These are phyloP conservation scores for Ictalurus punctatus DNA, from an alignment of 2,113 vertebrate genomes.

Conservation along the genomic window DNA sequence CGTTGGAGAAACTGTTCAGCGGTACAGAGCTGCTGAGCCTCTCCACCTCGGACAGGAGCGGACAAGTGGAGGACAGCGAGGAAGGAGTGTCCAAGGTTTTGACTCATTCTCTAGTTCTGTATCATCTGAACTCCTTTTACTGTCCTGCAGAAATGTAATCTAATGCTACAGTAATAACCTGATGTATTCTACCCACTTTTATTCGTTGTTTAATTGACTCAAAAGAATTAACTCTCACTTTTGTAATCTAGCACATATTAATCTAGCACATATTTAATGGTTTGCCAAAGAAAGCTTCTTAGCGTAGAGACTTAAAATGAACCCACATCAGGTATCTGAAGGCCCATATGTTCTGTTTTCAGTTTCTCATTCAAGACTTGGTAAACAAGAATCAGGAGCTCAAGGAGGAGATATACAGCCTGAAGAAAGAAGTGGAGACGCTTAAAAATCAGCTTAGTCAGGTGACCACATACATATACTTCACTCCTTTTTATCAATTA, in stretches of 20 bases:
- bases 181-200: neutral
- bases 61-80: constrained; percentile 34
- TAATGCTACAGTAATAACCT: neutral
- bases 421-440: constrained; percentile 58
- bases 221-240: constrained; percentile 5
- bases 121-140: neutral
- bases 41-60: constrained; percentile 17
- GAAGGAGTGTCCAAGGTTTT: constrained; percentile 69
- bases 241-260: neutral
- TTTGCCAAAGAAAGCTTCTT: neutral
- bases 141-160: neutral
- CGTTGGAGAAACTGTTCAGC: neutral
- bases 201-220: neutral
- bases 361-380: constrained; percentile 62
- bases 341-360: too few species aligned
- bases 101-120: neutral
- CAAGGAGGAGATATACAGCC: constrained; percentile 48
- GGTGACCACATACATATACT: neutral
- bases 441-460: constrained; percentile 44
- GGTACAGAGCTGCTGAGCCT: constrained; percentile 22
- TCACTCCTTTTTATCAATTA: neutral
- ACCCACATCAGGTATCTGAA: constrained; percentile 8
- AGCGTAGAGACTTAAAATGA: neutral
- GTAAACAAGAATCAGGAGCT: constrained; percentile 62
- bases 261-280: neutral